Percentiles rank a stretch among this genome's conserved stretches.
phyloP scores from a whole-genome alignment of 2,113 vertebrate species.

The Cardinalis cardinalis region DNA sequence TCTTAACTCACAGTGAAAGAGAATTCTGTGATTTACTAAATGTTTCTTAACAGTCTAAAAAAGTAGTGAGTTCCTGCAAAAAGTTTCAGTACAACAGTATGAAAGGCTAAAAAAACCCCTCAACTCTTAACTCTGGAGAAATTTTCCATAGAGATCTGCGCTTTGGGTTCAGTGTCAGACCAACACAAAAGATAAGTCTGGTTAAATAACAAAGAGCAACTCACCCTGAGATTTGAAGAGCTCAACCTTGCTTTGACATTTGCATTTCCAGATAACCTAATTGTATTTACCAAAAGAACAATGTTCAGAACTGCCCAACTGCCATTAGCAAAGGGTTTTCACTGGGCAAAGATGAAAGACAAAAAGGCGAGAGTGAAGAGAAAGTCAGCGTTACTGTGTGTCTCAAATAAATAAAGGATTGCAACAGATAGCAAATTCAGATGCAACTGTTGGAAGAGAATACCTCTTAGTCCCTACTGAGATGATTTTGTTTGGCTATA shows the following conservation, averaged over 20 bases:
- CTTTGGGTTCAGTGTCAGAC: not conserved
- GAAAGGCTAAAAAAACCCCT: not conserved
- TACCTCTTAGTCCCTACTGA: not conserved
- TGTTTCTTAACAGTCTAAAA: not conserved
- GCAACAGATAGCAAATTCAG: not conserved
- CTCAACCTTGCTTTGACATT: not conserved
- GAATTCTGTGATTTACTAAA: not conserved
- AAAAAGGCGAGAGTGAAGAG: not conserved
- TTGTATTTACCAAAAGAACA: not conserved
- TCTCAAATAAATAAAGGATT: not conserved
- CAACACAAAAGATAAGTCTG: not conserved
- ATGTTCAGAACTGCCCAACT: not conserved
- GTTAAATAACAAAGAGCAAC: not conserved
- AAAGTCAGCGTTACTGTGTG: not conserved
- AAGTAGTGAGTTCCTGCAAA: not conserved
- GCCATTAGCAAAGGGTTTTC: not conserved
- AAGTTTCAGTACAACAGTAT: not conserved
- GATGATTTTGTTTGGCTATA: not conserved
- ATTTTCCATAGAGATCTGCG: not conserved
- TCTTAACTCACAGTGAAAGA: not conserved
- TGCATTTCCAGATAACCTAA: not conserved
- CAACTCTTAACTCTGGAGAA: not conserved
- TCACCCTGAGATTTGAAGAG: not conserved
- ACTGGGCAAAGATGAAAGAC: not conserved
- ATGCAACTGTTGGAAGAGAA: not conserved